Conservation (phyloP, 2,888 invertebrate genomes). For the Lapara coniferarum region DNA sequence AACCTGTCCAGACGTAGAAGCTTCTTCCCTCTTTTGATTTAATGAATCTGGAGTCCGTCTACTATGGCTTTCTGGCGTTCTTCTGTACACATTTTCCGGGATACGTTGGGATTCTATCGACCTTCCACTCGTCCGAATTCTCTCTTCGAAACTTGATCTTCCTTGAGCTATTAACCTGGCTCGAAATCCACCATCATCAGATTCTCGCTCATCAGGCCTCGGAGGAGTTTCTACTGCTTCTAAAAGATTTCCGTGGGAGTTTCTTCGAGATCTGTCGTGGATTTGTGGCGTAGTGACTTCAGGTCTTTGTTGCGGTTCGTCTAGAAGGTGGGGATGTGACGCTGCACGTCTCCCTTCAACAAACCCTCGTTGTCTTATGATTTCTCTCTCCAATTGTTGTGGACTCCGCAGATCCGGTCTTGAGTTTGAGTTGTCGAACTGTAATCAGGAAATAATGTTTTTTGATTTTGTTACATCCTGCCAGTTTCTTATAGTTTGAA, state of each 20-base stretch:
- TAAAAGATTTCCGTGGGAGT: slow-evolving; percentile 85
- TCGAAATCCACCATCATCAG: slow-evolving; percentile 85
- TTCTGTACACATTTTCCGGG: slow-evolving; percentile 66
- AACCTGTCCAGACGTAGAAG: slow-evolving; percentile 54
- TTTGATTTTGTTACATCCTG: background rate
- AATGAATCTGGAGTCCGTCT: slow-evolving; percentile 70
- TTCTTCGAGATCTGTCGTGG: slow-evolving; percentile 75
- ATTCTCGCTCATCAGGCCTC: slow-evolving; percentile 79
- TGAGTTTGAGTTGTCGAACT: slow-evolving; percentile 77
- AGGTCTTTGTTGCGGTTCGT: slow-evolving; percentile 69
- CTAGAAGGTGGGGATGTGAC: slow-evolving; percentile 87
- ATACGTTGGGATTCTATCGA: slow-evolving; percentile 67
- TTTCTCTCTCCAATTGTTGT: slow-evolving; percentile 85
- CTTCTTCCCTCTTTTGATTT: slow-evolving; percentile 66
- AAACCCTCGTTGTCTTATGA: slow-evolving; percentile 81
- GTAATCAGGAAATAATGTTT: slow-evolving; percentile 41
- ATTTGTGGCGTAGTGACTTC: slow-evolving; percentile 70
- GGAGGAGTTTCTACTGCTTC: slow-evolving; percentile 69
- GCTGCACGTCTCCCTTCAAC: slow-evolving; percentile 84
- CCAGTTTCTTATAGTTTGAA: background rate
- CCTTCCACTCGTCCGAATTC: slow-evolving; percentile 74
- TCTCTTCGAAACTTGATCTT: slow-evolving; percentile 72
- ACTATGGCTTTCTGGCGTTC: slow-evolving; percentile 66
- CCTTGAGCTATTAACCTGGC: slow-evolving; percentile 70
- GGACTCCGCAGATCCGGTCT: slow-evolving; percentile 83